Base-by-base conservation (phyloP, 1,140 invertebrate species). In the Drosophila burlai region DNA sequence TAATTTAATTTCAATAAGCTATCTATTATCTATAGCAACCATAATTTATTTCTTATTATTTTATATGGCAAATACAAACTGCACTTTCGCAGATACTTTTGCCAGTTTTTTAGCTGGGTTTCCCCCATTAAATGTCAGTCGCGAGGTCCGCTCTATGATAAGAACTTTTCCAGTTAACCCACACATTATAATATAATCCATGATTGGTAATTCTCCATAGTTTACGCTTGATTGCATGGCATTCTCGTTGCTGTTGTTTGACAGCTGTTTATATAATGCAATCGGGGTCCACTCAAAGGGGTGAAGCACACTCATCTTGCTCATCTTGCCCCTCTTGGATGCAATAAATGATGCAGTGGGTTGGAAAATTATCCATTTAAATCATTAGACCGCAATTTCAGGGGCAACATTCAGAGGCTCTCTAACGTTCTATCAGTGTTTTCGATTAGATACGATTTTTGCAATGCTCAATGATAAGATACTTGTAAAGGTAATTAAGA, bases 211-310 rank as follows among this genome's bases (percentile, higher is more conserved):
- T 80, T 50, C 72, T 78, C 46, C 74, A 60, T 71, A 72, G 82
- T 87, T 68, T 47, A 83, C 66, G 84, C 68, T 76, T 74, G 77
- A 89, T 89, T 87, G 84, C 84, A 54, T 54, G 49, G 45, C 52
- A 76, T 72, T 77, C 55, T 76, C 55, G 68, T 77, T 77, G 55
- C 65, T 49, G 47, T 50, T 64, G 42, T 75, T 71, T 61, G 47
- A 46, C 63, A 65, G 54, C 47, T 38, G 42, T 55, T 77, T 60
- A 61, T 59, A 76, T 67, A 66, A 66, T 29, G 34, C 18, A 26
- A 47, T 21, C 29, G 26, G 52, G 36, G 26, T 16, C 36, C 16
- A 40, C 49, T 26, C n/a, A 24, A 55, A 9, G 36, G 50, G 38
- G 34, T 46, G 43, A 40, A 55, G 29, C 50, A 36, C 52, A 21